Evolutionary conservation across 2,797 vertebrate species (phyloP).

Genomic region (Aldrovandia affinis): DNA sequence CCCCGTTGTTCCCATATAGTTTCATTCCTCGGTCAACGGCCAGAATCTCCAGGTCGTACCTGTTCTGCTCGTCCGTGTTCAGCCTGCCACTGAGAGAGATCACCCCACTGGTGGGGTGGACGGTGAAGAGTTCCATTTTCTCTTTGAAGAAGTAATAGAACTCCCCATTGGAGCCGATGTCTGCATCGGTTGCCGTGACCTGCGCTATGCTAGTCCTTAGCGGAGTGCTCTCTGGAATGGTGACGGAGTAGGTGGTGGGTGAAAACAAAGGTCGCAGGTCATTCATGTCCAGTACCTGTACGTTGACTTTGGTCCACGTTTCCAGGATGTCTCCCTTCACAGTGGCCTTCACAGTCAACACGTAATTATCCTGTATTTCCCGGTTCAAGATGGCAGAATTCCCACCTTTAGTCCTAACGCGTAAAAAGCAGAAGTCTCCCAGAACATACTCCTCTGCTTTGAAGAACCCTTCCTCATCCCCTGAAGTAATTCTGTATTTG

Average conservation of each 20-base stretch:
- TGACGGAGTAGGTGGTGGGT: slow-evolving; percentile 95
- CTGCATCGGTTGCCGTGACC: slow-evolving; percentile 95
- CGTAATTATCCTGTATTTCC: slow-evolving; percentile 96
- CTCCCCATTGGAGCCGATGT: slow-evolving; percentile 96
- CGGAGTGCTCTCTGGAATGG: slow-evolving; percentile 91
- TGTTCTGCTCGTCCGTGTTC: slow-evolving; percentile 85
- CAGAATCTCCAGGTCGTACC: slow-evolving; percentile 90
- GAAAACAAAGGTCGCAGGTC: slow-evolving; percentile 96
- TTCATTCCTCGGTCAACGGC: slow-evolving; percentile 98
- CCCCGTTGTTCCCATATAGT: slow-evolving; percentile 94
- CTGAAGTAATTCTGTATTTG: slow-evolving; percentile 92
- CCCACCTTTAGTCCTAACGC: slow-evolving; percentile 97
- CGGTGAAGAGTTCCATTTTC: slow-evolving; percentile 91
- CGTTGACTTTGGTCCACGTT: slow-evolving; percentile 92
- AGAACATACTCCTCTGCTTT: slow-evolving; percentile 94
- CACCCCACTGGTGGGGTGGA: slow-evolving; percentile 95
- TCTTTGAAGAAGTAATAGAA: slow-evolving; percentile 99
- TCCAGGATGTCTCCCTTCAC: slow-evolving; percentile 91
- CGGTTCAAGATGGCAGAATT: slow-evolving; percentile 96
- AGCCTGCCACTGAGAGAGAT: slow-evolving; percentile 91
- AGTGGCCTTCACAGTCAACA: slow-evolving; percentile 92
- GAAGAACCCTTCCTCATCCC: slow-evolving; percentile 96
- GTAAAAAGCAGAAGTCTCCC: slow-evolving; percentile 95
- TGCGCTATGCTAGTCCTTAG: slow-evolving; percentile 96
- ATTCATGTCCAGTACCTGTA: slow-evolving; percentile 98